Conservation (phyloP, 2,888 invertebrate species). For the Drosophila cognata region DNA sequence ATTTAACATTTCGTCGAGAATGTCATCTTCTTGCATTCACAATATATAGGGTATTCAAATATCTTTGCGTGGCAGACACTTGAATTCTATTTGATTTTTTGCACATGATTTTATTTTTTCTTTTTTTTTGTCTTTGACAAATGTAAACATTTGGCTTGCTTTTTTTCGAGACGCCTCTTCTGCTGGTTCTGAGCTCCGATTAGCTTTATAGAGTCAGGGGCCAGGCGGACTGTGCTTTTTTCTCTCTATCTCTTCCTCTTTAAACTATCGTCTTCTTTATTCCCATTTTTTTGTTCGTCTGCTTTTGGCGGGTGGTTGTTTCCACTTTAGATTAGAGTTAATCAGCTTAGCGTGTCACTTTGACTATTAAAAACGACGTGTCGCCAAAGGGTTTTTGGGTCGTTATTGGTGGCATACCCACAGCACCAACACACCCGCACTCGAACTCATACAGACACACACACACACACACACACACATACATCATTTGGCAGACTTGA, state of each 20-base stretch:
- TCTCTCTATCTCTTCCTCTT: not conserved
- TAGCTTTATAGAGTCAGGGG: slow-evolving; percentile 30
- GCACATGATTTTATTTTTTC: slow-evolving; percentile 4
- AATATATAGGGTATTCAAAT: slow-evolving; percentile 18
- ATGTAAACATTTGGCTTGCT: slow-evolving; percentile 66
- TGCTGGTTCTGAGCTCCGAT: slow-evolving; percentile 14
- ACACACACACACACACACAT: slow-evolving; percentile 4
- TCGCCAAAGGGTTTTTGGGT: slow-evolving; percentile 55
- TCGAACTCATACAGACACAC: slow-evolving; percentile 8
- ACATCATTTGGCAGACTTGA: not conserved
- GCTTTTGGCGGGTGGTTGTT: slow-evolving; percentile 16
- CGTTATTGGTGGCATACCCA: slow-evolving; percentile 45
- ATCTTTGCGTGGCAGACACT: not conserved
- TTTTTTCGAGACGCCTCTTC: slow-evolving; percentile 19
- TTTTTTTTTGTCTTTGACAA: slow-evolving; percentile 65
- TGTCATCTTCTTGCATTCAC: not conserved
- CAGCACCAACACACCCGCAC: slow-evolving; percentile 20
- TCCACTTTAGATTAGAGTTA: slow-evolving; percentile 75
- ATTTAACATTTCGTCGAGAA: not conserved
- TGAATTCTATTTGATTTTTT: slow-evolving; percentile 22
- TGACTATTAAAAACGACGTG: slow-evolving; percentile 73
- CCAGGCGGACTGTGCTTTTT: slow-evolving; percentile 47
- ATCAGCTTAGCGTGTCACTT: slow-evolving; percentile 78
- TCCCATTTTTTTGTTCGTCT: slow-evolving; percentile 33
- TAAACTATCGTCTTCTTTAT: slow-evolving; percentile 10